Percentiles rank a stretch among this genome's conserved stretches.
phyloP scores from a whole-genome alignment of 2,888 invertebrate genomes.

The Pandemis corylana region DNA sequence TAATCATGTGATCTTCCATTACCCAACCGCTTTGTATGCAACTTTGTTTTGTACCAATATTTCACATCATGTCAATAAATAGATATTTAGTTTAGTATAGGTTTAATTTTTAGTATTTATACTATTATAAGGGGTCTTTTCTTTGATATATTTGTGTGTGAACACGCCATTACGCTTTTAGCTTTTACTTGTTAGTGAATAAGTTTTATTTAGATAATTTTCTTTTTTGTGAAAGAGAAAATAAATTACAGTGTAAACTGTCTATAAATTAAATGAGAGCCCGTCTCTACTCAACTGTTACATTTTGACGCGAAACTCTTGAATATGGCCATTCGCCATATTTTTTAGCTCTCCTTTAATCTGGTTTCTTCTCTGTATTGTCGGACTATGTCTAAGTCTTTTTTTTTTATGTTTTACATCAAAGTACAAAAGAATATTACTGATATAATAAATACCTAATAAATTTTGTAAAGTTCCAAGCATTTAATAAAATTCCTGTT shows the following conservation, averaged over 20 bases:
- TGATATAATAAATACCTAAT: constrained; percentile 2
- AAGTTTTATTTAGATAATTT: constrained; percentile 25
- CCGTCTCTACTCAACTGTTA: too few species aligned
- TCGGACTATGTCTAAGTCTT: not conserved
- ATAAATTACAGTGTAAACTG: too few species aligned
- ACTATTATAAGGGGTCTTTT: constrained; percentile 24
- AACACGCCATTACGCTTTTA: constrained; percentile 40
- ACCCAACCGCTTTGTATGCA: constrained; percentile 8
- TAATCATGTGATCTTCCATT: constrained; percentile 30
- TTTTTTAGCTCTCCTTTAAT: too few species aligned
- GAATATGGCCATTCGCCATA: too few species aligned
- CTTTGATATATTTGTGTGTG: constrained; percentile 37
- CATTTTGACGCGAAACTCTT: too few species aligned
- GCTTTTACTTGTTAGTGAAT: constrained; percentile 31
- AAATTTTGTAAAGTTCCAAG: constrained; percentile 11
- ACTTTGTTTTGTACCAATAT: constrained; percentile 11
- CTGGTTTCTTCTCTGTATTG: too few species aligned
- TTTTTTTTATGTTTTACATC: constrained; percentile 8
- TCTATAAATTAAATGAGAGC: too few species aligned
- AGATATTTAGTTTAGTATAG: constrained; percentile 15
- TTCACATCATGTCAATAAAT: constrained; percentile 27
- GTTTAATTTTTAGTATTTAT: constrained; percentile 39
- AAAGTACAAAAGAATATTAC: constrained; percentile 18
- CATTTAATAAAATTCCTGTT: constrained; percentile 1
- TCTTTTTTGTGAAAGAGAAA: not conserved